These are phyloP conservation scores for Cottoperca gobio DNA, from an alignment of 2,797 vertebrate species.

Conservation along the genomic window DNA sequence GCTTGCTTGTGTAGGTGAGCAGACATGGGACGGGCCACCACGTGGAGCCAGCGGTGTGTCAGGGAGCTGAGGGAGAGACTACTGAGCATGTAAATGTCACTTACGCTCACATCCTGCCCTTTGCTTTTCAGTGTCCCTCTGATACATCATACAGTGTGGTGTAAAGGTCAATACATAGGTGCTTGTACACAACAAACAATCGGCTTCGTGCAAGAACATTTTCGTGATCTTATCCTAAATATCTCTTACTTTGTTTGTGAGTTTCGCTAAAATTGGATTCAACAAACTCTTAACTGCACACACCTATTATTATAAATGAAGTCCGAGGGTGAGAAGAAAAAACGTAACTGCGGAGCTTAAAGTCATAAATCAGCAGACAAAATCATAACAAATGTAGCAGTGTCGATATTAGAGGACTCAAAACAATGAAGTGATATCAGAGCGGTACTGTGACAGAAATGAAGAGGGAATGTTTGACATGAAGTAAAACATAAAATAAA, in stretches of 20 bases:
- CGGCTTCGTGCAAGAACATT: neutral
- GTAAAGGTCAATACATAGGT: constrained; percentile 40
- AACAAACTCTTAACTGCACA: neutral
- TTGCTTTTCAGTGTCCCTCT: constrained; percentile 49
- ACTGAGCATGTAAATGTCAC: constrained; percentile 78
- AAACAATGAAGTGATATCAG: neutral
- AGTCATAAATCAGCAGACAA: neutral
- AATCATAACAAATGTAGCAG: neutral
- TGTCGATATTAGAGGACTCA: neutral
- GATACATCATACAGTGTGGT: constrained; percentile 37
- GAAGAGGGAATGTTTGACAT: constrained; percentile 1
- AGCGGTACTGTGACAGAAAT: constrained; percentile 3
- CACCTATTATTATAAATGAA: too few relatives aligned
- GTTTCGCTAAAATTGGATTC: neutral
- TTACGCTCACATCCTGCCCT: constrained; percentile 65
- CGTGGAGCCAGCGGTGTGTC: constrained; percentile 25
- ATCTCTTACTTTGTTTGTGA: neutral
- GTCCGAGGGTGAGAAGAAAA: neutral
- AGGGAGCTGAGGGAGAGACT: constrained; percentile 42
- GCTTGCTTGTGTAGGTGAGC: constrained; percentile 65
- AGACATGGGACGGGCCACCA: constrained; percentile 33
- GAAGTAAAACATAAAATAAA: neutral
- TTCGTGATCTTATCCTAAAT: neutral
- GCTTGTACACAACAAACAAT: neutral
- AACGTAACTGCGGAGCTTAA: neutral